phyloP scores from a whole-genome alignment of 2,888 invertebrate species.

The Stratiomys singularior region DNA sequence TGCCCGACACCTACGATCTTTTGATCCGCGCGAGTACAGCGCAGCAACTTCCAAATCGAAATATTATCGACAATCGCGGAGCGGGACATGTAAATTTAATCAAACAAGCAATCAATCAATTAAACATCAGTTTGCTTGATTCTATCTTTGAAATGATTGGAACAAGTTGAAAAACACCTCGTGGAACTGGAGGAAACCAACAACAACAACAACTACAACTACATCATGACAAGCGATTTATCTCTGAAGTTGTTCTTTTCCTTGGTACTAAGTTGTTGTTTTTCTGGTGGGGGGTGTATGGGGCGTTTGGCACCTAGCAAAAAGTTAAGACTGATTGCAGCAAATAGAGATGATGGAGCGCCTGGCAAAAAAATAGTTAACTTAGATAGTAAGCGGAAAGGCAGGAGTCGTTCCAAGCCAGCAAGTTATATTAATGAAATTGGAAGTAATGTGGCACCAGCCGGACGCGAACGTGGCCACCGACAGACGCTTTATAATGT shows the following conservation, averaged over 20 bases:
- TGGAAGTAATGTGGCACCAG: slow-evolving; percentile 44
- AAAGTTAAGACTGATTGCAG: slow-evolving; percentile 20
- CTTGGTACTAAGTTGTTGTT: background rate
- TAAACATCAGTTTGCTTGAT: slow-evolving; percentile 34
- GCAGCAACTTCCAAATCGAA: slow-evolving; percentile 13
- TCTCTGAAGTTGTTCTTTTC: slow-evolving; percentile 13
- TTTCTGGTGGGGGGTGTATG: background rate
- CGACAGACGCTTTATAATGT: background rate
- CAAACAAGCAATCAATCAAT: slow-evolving; percentile 47
- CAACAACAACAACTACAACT: background rate
- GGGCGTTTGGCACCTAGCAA: slow-evolving; percentile 42
- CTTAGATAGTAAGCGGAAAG: background rate
- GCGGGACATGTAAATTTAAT: slow-evolving; percentile 45
- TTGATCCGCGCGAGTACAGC: background rate
- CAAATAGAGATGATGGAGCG: background rate
- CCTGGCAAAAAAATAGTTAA: background rate
- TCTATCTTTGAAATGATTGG: slow-evolving; percentile 21
- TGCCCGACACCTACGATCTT: slow-evolving; percentile 13
- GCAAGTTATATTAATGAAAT: slow-evolving; percentile 25
- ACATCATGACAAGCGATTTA: slow-evolving; percentile 41
- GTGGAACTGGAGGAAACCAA: background rate
- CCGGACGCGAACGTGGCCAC: slow-evolving; percentile 35
- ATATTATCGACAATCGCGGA: slow-evolving; percentile 25
- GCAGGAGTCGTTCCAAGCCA: background rate
- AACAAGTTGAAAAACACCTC: slow-evolving; percentile 39